Evolutionary conservation across 2,113 vertebrate genomes (phyloP), one percentile per base, ranked within the genome.

Genomic region (Talpa occidentalis): DNA sequence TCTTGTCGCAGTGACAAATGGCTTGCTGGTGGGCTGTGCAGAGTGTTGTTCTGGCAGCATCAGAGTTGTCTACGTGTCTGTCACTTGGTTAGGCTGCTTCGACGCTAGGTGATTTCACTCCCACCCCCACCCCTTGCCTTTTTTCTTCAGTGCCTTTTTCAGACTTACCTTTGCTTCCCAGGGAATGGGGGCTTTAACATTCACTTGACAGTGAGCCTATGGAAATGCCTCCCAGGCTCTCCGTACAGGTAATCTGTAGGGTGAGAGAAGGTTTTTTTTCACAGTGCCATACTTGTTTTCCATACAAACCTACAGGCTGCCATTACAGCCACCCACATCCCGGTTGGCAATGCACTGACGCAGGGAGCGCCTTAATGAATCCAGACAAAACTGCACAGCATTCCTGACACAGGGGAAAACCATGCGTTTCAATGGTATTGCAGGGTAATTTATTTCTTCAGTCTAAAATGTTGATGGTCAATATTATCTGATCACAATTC

Each of bases 251-350:
- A 98, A 98, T 98, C 98, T 98, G 98, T 94, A 97, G 73, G 96
- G 97, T 93, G 95, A 98, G 97, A 98, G 96, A 95, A 97, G 97
- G 95, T 56, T 40, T 72, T 97, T 98, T 98, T 98, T 97, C 98
- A 98, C 98, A 98, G 97, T 98, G 98, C 98, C 98, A 98, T 98
- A 98, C 98, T 98, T 98, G 98, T 98, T 98, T 98, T 98, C 98
- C 97, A 98, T 98, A 98, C 98, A 98, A 98, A 98, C 98, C 98
- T 98, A 97, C 97, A 97, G 97, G 97, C 98, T 98, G 97, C 98
- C 98, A 98, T 98, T 98, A 97, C 97, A 98, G 97, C 98, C 98
- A 98, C 98, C 98, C 98, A 98, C 98, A 97, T 97, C 98, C 92
- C 92, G 1, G 97, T 98, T 98, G 98, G 98, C 98, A 98, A 98